phyloP scores from a whole-genome alignment of 2,888 invertebrate species.

The Biston stratarius region DNA sequence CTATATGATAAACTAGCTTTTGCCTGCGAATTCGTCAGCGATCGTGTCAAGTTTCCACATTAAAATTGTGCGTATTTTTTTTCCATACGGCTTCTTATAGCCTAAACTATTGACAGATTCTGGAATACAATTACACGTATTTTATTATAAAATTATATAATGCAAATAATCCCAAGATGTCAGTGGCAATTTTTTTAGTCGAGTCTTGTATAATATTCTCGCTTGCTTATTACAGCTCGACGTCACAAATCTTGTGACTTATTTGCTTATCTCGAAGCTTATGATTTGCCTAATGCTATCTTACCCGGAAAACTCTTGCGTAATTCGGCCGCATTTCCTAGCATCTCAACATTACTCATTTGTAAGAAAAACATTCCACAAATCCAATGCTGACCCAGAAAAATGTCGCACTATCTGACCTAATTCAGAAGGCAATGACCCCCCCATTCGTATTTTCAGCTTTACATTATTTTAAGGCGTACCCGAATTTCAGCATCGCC shows the following conservation, averaged over 20 bases:
- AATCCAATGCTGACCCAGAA: conserved; percentile 71
- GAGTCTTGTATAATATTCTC: background rate
- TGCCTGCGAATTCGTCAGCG: too few relatives aligned
- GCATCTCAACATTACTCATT: conserved; percentile 67
- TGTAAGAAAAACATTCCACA: conserved; percentile 65
- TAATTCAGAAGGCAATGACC: conserved; percentile 74
- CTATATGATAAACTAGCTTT: too few relatives aligned
- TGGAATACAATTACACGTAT: too few relatives aligned
- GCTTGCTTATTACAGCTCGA: background rate
- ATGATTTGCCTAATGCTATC: conserved; percentile 27
- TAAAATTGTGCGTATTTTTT: too few relatives aligned
- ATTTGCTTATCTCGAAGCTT: conserved; percentile 14
- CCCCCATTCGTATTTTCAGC: conserved; percentile 59
- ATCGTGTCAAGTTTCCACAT: too few relatives aligned
- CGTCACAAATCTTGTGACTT: conserved; percentile 6
- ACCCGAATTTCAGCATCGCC: conserved; percentile 57
- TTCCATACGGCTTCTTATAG: too few relatives aligned
- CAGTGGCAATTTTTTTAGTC: background rate
- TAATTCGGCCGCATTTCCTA: conserved; percentile 34
- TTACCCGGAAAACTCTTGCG: conserved; percentile 34
- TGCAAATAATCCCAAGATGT: too few relatives aligned
- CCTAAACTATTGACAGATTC: too few relatives aligned
- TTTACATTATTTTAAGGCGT: conserved; percentile 78
- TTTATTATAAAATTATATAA: too few relatives aligned
- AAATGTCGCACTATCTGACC: conserved; percentile 78